phyloP scores from a whole-genome alignment of 2,797 vertebrate genomes.

The Gymnodraco acuticeps region DNA sequence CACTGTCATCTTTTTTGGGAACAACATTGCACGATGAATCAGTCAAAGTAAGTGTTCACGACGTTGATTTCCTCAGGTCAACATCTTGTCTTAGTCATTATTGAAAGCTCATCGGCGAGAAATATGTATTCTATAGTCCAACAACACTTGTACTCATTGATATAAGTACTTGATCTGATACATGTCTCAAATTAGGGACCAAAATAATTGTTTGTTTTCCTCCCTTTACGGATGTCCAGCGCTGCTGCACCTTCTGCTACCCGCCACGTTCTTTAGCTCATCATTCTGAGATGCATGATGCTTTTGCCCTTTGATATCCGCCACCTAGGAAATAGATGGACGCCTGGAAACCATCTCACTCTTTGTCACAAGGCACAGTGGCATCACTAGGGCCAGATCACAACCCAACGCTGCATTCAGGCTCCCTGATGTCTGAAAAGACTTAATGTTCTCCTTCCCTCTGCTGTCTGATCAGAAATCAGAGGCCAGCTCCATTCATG shows the following conservation, averaged over 20 bases:
- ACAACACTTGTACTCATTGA: no score
- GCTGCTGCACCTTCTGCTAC: not conserved
- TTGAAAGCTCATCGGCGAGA: no score
- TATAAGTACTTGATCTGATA: no score
- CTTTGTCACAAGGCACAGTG: constrained; percentile 9
- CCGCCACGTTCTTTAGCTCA: constrained; percentile 30
- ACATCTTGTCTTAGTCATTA: no score
- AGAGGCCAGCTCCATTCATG: constrained; percentile 35
- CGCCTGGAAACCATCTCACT: constrained; percentile 7
- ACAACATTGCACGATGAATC: no score
- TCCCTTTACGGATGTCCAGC: not conserved
- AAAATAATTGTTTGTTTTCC: not conserved
- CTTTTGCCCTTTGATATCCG: constrained; percentile 62
- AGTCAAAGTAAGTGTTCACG: no score
- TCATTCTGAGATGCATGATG: constrained; percentile 39
- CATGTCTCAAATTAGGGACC: not conserved
- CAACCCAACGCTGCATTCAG: not conserved
- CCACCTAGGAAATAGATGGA: constrained; percentile 29
- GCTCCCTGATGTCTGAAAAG: constrained; percentile 29
- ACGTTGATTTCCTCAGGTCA: no score
- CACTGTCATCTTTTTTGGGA: no score
- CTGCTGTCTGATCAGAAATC: constrained; percentile 46
- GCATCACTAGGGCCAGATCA: not conserved
- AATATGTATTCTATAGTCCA: no score
- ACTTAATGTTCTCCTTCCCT: constrained; percentile 33